These are phyloP conservation scores for Stylophora pistillata DNA, from an alignment of 64 coral and sea anemone species.

Conservation along the genomic window DNA sequence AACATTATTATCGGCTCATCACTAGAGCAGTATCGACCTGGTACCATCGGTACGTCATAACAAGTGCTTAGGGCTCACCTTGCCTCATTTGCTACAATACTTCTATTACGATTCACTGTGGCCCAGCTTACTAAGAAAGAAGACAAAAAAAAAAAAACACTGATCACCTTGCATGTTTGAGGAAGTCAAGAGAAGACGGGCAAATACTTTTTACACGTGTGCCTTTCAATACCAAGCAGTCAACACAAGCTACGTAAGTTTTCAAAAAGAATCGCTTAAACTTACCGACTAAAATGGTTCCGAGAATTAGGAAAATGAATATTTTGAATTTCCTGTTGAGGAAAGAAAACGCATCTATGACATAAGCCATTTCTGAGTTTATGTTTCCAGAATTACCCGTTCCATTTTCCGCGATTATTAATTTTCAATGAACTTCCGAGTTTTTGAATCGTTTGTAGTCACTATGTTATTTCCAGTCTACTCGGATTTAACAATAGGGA, in stretches of 20 bases:
- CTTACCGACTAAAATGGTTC: conserved; percentile 42
- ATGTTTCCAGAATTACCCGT: not conserved
- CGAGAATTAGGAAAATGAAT: conserved; percentile 16
- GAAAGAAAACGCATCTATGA: conserved; percentile 28
- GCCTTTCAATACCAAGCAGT: not conserved
- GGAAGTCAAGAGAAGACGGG: not conserved
- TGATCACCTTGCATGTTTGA: not conserved
- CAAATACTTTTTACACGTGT: not conserved
- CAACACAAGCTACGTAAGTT: not conserved
- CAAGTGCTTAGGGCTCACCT: not conserved
- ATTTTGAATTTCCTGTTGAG: conserved; percentile 41
- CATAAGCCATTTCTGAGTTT: conserved; percentile 2
- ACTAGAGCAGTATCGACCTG: no score
- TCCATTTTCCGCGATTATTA: not conserved
- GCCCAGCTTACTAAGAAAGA: conserved; percentile 12
- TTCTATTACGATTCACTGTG: conserved; percentile 35
- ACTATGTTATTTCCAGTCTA: not conserved
- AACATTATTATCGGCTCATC: no score
- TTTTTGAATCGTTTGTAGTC: no score
- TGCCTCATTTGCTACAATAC: not conserved
- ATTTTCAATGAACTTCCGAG: conserved; percentile 28
- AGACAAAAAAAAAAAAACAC: not conserved
- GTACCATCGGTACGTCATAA: no score
- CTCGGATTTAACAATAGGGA: not conserved
- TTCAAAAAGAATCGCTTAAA: not conserved